A percentile compares a stretch with the other conserved stretches of the same genome.
Evolutionary conservation across 2,888 invertebrate genomes (phyloP).

Genomic region (Aphrophora alni): DNA sequence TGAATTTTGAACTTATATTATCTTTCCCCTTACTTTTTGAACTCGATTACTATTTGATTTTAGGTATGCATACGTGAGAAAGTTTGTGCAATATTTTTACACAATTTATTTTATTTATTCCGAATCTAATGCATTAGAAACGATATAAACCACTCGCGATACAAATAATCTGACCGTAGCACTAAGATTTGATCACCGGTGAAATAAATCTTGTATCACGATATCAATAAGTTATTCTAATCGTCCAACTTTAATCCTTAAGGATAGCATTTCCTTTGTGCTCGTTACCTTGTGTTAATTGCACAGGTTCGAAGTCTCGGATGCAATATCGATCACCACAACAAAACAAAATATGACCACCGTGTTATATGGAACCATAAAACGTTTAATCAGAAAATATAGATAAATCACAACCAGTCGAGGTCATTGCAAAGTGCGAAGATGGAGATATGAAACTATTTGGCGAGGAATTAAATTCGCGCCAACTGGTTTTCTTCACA

Average conservation of each 20-base stretch:
- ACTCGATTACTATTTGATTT: too few species aligned
- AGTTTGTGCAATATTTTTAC: too few species aligned
- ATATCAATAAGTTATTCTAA: neutral
- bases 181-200: neutral
- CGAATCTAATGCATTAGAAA: too few species aligned
- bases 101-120: too few species aligned
- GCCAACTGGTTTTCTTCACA: neutral
- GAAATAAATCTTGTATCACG: neutral
- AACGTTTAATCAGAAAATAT: constrained; percentile 6
- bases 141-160: too few species aligned
- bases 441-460: neutral
- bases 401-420: neutral
- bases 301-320: neutral
- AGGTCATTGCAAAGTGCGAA: neutral
- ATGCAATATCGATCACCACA: neutral
- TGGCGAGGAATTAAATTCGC: neutral
- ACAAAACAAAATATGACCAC: constrained; percentile 4
- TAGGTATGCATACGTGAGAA: too few species aligned
- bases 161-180: too few species aligned
- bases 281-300: neutral
- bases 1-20: too few species aligned
- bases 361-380: constrained; percentile 9
- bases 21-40: too few species aligned
- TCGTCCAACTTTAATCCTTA: neutral
- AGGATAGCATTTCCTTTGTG: neutral